Evolutionary conservation across 2,888 invertebrate species (phyloP), one percentile per base, ranked within the genome.

Genomic region (Aleiodes testaceus): DNA sequence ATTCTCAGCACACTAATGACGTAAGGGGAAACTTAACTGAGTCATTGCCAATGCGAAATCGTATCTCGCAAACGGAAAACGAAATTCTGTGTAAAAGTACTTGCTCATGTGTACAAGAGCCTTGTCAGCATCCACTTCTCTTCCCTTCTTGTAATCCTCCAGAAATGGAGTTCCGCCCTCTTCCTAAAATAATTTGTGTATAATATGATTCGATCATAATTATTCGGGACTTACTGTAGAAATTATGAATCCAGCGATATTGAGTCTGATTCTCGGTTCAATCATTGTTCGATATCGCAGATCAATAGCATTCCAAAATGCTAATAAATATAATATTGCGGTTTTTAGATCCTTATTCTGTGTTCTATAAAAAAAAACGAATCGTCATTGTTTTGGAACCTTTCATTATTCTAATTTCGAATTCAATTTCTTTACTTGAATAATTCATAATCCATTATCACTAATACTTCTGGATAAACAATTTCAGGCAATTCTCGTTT

Each of bases 241-340:
- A 70, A 82, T 75, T 45, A 82, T 73, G 30, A 82, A 77, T 50
- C 83, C 85, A 9, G 81, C 84, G 50, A 85, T 79, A 68, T 82
- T 82, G 5, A 85, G 72, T 26, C 84, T 81, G 59, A 85, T 79
- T 63, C 69, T 75, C 1, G 85, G 85, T 22, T 79, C 73, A 3
- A 61, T 67, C 11, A 85, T 74, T 36, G 74, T 69, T 61, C 85
- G 78, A 36, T 81, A 85, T 61, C 84, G 79, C 55, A 85, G 79
- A 70, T 85, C 85, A 1, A 85, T 82, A 7, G 80, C 85, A 66
- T 84, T 81, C 84, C 84, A 85, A 59, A 82, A 85, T 1, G 85
- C 78, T 7, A 84, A 30, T 16, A 83, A 65, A 66, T 85, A 85
- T 55, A 74, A 73, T 30, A 76, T 74, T 1, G 80, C 73, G 55